Evolutionary conservation across 2,113 vertebrate genomes (phyloP), one percentile per base, ranked within the genome.

Genomic region (Murina feae): DNA sequence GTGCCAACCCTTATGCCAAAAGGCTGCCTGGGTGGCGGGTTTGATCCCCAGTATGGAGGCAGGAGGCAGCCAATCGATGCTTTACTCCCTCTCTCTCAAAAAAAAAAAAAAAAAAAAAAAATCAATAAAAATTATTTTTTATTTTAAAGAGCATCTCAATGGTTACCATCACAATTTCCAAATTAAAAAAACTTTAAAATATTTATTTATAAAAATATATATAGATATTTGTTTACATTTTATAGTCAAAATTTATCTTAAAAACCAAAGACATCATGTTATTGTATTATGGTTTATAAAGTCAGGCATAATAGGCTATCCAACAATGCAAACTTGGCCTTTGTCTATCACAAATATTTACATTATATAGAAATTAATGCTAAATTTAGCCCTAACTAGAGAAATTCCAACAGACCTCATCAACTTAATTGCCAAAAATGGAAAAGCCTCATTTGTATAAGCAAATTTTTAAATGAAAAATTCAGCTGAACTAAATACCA

Each of bases 111-210:
- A 58, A 58, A 58, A 47, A 55, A 25, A 58, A 25, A 58, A 53
- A 20, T 49, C 42, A 53, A 53, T 21, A 53, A 53, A 25, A 55
- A 55, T 23, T 23, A 20, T 23, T 58, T 23, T 53, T 53, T 53
- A 53, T 60, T 58, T 69, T 12, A 63, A 60, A 91, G 58, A 89
- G 42, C 21, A 14, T 30, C n/a, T 94, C 65, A 90, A 12, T 87
- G 78, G 3, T 91, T 65, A 89, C 47, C 55, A 84, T 58, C 49
- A 94, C 8, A 60, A 89, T n/a, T 82, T 93, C 47, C 78, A 58
- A 92, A 91, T 47, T 21, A 51, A 39, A 49, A 83, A 96, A 58
- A 94, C n/a, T 91, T 76, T 47, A 55, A 94, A 81, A 81, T 35
- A 80, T 18, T 86, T 51, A 44, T 42, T 95, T 82, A 79, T 44